These are phyloP conservation scores for Palythoa grandis DNA, from an alignment of 92 coral and sea anemone genomes.

Conservation along the genomic window DNA sequence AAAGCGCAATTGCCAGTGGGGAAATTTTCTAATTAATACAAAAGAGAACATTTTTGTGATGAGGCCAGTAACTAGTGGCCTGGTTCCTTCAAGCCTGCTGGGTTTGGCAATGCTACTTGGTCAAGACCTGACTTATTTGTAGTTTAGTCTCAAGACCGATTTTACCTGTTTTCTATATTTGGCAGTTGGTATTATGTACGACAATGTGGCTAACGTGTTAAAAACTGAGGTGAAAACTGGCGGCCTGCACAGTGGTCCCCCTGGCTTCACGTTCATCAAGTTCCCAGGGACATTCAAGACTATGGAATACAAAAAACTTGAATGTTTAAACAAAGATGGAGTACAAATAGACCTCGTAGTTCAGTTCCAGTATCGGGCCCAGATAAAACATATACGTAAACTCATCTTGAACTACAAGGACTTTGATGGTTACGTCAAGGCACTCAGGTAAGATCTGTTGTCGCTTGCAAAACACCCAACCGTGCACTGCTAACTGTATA, in stretches of 20 bases:
- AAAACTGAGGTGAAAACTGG: slow-evolving; percentile 29
- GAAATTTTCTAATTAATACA: too few species aligned
- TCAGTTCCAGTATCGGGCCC: slow-evolving; percentile 40
- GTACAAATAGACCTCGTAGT: slow-evolving; percentile 21
- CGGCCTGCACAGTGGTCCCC: slow-evolving; percentile 36
- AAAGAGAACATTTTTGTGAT: too few species aligned
- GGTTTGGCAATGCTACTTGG: too few species aligned
- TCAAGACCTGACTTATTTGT: too few species aligned
- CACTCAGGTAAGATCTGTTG: slow-evolving; percentile 13
- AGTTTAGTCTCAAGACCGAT: neutral
- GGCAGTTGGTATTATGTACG: slow-evolving; percentile 29
- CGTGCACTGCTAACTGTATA: too few species aligned
- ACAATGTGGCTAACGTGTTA: slow-evolving; percentile 27
- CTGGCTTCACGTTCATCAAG: slow-evolving; percentile 38
- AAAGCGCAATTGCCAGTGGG: too few species aligned
- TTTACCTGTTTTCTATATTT: neutral
- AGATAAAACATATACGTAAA: slow-evolving; percentile 11
- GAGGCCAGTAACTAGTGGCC: too few species aligned
- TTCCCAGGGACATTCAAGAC: slow-evolving; percentile 36
- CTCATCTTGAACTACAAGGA: slow-evolving; percentile 10
- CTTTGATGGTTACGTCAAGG: slow-evolving; percentile 29
- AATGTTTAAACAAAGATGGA: slow-evolving; percentile 32
- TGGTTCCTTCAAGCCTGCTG: too few species aligned
- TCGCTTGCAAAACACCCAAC: neutral
- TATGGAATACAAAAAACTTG: slow-evolving; percentile 15